A percentile compares a stretch with the other conserved stretches of the same genome.
phyloP scores from a whole-genome alignment of 1,140 invertebrate species.

The Microplitis mediator region DNA sequence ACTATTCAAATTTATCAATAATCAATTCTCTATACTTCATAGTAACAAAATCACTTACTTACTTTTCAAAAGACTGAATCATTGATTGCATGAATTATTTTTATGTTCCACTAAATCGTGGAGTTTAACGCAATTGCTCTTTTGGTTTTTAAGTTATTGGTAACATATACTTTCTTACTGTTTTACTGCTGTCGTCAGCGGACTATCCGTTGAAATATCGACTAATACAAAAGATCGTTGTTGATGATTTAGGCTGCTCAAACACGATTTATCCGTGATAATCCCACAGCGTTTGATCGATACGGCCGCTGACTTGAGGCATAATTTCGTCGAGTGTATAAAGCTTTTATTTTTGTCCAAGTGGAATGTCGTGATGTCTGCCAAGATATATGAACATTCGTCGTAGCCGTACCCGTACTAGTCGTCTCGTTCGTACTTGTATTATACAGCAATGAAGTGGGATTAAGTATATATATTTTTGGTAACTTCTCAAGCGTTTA shows the following conservation, averaged over 20 bases:
- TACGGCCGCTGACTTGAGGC: neutral
- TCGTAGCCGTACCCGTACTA: neutral
- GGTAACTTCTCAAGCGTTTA: too few species aligned
- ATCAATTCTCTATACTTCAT: too few species aligned
- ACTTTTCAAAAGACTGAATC: too few species aligned
- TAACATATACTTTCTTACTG: too few species aligned
- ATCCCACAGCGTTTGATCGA: constrained; percentile 3
- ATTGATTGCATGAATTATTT: too few species aligned
- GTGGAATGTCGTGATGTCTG: neutral
- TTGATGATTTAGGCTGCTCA: neutral
- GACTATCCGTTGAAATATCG: too few species aligned
- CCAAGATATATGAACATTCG: neutral
- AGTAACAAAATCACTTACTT: too few species aligned
- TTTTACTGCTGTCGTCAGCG: too few species aligned
- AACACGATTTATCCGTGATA: neutral
- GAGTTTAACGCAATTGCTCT: too few species aligned
- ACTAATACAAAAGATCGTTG: neutral
- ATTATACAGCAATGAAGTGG: neutral
- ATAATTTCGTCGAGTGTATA: constrained; percentile 6
- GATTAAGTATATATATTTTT: neutral
- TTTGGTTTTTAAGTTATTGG: too few species aligned
- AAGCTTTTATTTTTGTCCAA: constrained; percentile 3
- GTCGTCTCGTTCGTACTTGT: neutral
- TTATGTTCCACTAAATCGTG: too few species aligned
- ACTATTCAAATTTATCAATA: neutral